Conservation (phyloP, 2,888 invertebrate species). For the Stenodema calcarata region DNA sequence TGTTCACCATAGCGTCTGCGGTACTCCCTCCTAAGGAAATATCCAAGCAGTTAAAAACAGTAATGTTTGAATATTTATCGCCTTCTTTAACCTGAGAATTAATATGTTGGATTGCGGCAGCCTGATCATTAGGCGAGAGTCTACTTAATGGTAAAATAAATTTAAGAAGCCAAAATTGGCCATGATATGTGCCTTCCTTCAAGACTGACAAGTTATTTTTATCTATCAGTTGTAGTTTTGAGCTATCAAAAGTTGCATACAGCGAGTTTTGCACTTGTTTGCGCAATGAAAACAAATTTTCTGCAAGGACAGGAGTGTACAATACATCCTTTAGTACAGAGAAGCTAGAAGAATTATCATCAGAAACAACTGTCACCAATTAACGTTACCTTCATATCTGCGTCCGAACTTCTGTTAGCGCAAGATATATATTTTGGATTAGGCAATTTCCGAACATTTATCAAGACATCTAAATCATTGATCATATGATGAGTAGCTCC, state of each 20-base stretch:
- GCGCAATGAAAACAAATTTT: neutral
- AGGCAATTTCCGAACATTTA: neutral
- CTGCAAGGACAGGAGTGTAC: neutral
- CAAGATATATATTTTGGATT: neutral
- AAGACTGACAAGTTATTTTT: neutral
- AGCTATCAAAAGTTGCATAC: neutral
- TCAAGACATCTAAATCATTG: neutral
- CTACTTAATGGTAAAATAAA: neutral
- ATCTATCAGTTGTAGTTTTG: neutral
- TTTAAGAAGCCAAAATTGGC: neutral
- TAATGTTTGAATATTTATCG: no score
- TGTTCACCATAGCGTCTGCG: neutral
- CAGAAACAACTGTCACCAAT: neutral
- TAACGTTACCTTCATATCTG: neutral
- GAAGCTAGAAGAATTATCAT: neutral
- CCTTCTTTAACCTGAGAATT: neutral
- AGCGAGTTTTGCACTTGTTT: neutral
- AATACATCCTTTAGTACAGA: neutral
- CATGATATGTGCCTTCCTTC: neutral
- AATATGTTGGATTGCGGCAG: neutral
- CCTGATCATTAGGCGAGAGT: neutral
- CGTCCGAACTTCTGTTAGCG: neutral
- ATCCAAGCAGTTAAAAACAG: neutral
- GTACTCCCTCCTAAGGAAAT: neutral
- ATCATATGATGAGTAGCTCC: neutral